Base-by-base conservation (phyloP, 2,888 invertebrate genomes). In the Bugula neritina region DNA sequence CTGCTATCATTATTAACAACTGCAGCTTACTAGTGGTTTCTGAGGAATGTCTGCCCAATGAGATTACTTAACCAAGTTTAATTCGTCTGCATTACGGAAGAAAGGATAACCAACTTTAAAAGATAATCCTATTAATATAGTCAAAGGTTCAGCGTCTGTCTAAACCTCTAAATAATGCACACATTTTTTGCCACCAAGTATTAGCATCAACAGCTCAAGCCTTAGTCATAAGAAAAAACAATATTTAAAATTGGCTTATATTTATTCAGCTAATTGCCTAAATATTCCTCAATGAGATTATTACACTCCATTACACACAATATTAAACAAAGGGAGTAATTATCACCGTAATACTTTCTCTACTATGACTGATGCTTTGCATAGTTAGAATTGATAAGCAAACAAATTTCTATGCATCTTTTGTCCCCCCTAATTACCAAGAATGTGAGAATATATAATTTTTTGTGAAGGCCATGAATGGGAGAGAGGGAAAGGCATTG, bases 321-420 rank as follows among this genome's bases (percentile, higher is more conserved):
- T 31, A 31, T 63, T 25, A 63, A 63, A 63, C 63, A 63, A 63
- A 63, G 63, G 5, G 63, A 27, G 31, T 63, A 63, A 63, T 63
- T 63, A 63, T 63, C 5, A 63, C 31, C 31, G 10, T 63, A 63
- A 17, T 43, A 43, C 5, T 43, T 10, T 10, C 17, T 43, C 17
- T 43, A 10, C 43, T 43, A 43, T 31, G 2, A 5, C 27, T 34
- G 27, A 63, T 10, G 5, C 43, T 10, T 43, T 31, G 31, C 27
- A 57, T 57, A 43, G 43, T 43, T 25, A 13, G 34, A 63, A 63
- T 63, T 63, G 31, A 63, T 63, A 63, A 10, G 63, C 63, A 27
- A 31, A 31, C 27, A 31, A 21, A 63, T 25, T 31, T 43, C 43
- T 43, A 43, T 43, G 17, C 10, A 43, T 17, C 25, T 63, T 63